Evolutionary conservation across 2,113 vertebrate species (phyloP).

Genomic region (Elaphurus davidianus): DNA sequence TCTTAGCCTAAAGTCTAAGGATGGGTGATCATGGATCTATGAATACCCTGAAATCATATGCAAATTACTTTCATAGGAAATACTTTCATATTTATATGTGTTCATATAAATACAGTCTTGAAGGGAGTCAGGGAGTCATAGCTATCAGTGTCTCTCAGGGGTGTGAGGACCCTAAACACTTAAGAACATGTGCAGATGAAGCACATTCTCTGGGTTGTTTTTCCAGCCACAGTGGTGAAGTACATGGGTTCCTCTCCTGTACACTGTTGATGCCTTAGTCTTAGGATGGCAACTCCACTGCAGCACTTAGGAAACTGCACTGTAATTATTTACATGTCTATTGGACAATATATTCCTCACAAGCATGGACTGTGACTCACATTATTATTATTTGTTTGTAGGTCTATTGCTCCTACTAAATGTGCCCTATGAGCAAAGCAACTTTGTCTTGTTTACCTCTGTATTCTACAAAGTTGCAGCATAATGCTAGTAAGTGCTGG

Average conservation of each 20-base stretch:
- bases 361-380: neutral
- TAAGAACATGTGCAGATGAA: neutral
- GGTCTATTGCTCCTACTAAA: neutral
- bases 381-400: neutral
- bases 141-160: neutral
- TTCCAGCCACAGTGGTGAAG: neutral
- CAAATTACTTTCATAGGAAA: neutral
- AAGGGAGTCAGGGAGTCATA: neutral
- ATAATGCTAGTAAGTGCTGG: neutral
- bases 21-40: neutral
- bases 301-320: neutral
- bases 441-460: neutral
- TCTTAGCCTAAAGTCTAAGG: neutral
- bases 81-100: neutral
- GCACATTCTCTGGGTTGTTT: neutral
- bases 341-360: neutral
- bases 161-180: neutral
- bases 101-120: neutral
- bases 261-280: neutral
- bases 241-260: neutral
- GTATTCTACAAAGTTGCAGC: neutral
- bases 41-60: neutral
- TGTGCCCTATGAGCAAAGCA: neutral
- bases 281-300: neutral
- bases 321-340: neutral